phyloP scores from a whole-genome alignment of 2,797 vertebrate genomes.

The Dendrocincla fuliginosa region DNA sequence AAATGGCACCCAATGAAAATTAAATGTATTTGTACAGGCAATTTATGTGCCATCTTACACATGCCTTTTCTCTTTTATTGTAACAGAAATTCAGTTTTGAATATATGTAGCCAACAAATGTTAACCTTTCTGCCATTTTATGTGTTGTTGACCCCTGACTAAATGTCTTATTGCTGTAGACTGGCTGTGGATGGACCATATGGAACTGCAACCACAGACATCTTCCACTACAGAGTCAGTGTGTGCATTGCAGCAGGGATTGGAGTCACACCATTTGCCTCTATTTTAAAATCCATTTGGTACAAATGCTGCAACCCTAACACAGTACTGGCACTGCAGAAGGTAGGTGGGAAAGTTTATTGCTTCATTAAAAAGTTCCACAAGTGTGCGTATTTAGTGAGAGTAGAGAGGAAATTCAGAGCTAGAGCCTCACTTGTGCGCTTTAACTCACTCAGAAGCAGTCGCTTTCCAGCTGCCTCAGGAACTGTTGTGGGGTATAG shows the following conservation, averaged over 20 bases:
- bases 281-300: conserved; percentile 82
- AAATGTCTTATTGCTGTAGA: conserved; percentile 57
- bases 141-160: not conserved
- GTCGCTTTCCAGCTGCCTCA: not conserved
- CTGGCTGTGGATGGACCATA: conserved; percentile 81
- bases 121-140: not conserved
- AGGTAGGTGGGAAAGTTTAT: conserved; percentile 71
- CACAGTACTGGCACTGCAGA: conserved; percentile 60
- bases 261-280: conserved; percentile 82
- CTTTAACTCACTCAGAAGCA: not conserved
- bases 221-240: conserved; percentile 76
- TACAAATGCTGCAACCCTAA: conserved; percentile 64
- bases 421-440: not conserved
- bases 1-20: conserved; percentile 25
- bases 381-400: not conserved
- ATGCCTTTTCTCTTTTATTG: not conserved
- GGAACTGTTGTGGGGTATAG: not conserved
- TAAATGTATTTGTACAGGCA: not conserved
- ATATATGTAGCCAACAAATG: not conserved
- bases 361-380: not conserved
- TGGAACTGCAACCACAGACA: conserved; percentile 73
- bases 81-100: not conserved
- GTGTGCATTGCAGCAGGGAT: conserved; percentile 82
- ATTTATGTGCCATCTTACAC: not conserved
- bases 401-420: not conserved